Conservation (phyloP, 2,113 vertebrate genomes). For the Gambusia affinis region DNA sequence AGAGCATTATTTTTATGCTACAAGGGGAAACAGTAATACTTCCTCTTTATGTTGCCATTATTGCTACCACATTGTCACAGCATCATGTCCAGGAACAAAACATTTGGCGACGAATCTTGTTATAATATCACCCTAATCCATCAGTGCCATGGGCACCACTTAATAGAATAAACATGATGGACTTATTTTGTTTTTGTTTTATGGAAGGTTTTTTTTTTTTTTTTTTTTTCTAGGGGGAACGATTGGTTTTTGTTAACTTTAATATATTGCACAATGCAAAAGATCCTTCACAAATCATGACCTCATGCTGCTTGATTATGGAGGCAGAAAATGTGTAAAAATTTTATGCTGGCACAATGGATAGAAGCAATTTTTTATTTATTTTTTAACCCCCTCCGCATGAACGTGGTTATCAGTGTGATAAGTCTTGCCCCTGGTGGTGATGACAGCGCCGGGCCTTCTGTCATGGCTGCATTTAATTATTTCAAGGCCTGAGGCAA, state of each 20-base stretch:
- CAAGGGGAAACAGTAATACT: neutral
- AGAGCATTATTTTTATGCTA: no score
- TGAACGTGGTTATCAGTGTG: no score
- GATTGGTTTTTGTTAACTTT: neutral
- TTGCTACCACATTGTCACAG: conserved; percentile 23
- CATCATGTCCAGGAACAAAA: conserved; percentile 32
- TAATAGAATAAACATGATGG: conserved; percentile 29
- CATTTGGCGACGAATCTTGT: conserved; percentile 22
- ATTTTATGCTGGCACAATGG: neutral
- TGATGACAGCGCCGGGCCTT: neutral
- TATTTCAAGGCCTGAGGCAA: neutral
- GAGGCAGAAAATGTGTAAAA: neutral
- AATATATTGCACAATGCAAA: neutral
- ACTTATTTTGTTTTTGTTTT: conserved; percentile 10
- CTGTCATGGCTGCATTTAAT: neutral
- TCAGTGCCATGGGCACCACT: conserved; percentile 32
- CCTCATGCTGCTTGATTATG: neutral
- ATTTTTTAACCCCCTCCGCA: no score
- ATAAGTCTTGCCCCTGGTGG: neutral
- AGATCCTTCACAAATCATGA: neutral
- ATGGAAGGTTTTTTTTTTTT: neutral
- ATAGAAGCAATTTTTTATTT: neutral
- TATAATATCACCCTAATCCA: conserved; percentile 28
- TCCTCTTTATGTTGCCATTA: conserved; percentile 37
- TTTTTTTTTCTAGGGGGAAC: conserved; percentile 3